A percentile compares a stretch with the other conserved stretches of the same genome.
These are phyloP conservation scores for Oxyura jamaicensis DNA, from an alignment of 2,113 vertebrate genomes.

Conservation along the genomic window DNA sequence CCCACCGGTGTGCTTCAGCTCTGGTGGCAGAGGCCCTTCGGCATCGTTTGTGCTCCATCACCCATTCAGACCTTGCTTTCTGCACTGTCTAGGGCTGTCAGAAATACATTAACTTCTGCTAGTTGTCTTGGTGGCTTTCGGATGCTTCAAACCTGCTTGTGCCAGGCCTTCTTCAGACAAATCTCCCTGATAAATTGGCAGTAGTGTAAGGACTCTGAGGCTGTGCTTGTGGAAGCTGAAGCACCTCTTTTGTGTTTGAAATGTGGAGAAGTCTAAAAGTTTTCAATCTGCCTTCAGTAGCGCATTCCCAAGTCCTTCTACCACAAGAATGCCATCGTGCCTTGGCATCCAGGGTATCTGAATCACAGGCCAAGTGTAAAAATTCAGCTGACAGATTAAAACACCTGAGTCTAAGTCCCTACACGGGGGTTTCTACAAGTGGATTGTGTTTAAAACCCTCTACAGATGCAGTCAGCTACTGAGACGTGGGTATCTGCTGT, in stretches of 20 bases:
- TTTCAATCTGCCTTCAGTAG: neutral
- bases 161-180: neutral
- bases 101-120: neutral
- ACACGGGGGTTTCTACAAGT: neutral
- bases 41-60: fast-evolving
- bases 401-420: neutral
- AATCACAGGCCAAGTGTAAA: neutral
- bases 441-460: neutral
- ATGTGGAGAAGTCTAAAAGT: fast-evolving
- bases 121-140: neutral
- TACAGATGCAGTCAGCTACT: neutral
- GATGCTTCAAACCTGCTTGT: neutral
- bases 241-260: neutral
- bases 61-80: neutral
- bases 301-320: fast-evolving
- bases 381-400: neutral
- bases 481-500: fast-evolving
- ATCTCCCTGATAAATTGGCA: neutral
- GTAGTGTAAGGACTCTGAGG: neutral
- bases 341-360: neutral
- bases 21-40: neutral
- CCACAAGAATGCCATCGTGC: neutral
- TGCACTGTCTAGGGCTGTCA: neutral
- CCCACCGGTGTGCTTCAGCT: neutral
- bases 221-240: neutral